Evolutionary conservation across 2,113 vertebrate genomes (phyloP).

Genomic region (Ictidomys tridecemlineatus): DNA sequence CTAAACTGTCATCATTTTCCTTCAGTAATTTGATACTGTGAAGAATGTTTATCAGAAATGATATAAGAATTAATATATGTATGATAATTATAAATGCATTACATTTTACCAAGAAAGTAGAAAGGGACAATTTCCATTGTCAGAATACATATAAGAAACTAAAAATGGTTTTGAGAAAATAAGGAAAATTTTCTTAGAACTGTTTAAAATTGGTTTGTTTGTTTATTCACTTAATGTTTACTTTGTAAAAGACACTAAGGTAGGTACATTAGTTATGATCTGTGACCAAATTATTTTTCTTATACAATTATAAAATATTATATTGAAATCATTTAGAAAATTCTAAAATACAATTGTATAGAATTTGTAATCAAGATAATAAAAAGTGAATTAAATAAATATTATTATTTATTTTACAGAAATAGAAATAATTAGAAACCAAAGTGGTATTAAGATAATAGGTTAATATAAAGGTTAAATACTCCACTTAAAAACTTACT

Average conservation of each 20-base stretch:
- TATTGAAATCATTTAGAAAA: not conserved
- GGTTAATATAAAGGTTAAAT: not conserved
- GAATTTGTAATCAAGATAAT: not conserved
- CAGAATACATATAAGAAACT: conserved; percentile 14
- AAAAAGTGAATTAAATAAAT: not conserved
- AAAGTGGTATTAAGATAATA: not conserved
- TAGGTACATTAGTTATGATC: not conserved
- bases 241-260: not conserved
- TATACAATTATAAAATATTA: not conserved
- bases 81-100: not conserved
- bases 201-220: not conserved
- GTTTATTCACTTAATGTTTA: not conserved
- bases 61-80: not conserved
- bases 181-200: not conserved
- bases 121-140: not conserved
- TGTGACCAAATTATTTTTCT: not conserved
- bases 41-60: not conserved
- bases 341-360: not conserved
- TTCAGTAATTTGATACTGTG: not conserved
- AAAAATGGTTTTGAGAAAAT: not conserved
- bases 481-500: not conserved
- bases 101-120: not conserved
- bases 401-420: not conserved
- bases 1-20: not conserved
- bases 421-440: not conserved